Conservation (phyloP, 2,113 vertebrate genomes). For the Boulengeromyrus knoepffleri region DNA sequence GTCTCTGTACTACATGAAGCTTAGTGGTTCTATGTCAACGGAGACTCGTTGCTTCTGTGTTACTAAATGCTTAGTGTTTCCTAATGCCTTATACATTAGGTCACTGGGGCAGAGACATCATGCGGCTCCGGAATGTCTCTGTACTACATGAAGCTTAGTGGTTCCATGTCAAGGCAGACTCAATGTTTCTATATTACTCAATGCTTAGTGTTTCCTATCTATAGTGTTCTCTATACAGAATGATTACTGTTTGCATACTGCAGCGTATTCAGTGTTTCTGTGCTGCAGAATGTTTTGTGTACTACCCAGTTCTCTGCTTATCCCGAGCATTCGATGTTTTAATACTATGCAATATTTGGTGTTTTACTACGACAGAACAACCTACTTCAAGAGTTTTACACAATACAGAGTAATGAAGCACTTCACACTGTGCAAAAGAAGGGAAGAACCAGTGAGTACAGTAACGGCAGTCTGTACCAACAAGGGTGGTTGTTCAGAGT, state of each 20-base stretch:
- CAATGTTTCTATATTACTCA: neutral
- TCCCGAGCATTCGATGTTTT: neutral
- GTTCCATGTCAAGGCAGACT: neutral
- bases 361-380: no score
- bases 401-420: neutral
- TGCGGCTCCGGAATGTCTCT: neutral
- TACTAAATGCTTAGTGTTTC: neutral
- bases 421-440: neutral
- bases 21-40: no score
- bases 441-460: neutral
- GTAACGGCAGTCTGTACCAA: neutral
- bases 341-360: neutral
- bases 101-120: neutral
- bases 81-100: constrained; percentile 44
- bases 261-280: neutral
- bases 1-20: neutral
- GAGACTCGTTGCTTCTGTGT: neutral
- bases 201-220: no score
- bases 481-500: neutral
- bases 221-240: no score
- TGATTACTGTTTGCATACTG: neutral
- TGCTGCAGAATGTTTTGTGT: neutral
- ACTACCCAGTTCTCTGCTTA: neutral
- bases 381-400: neutral
- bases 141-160: neutral